Percentiles rank a stretch among this genome's conserved stretches.
Evolutionary conservation across 2,888 invertebrate species (phyloP).

Genomic region (Cerastoderma edule): DNA sequence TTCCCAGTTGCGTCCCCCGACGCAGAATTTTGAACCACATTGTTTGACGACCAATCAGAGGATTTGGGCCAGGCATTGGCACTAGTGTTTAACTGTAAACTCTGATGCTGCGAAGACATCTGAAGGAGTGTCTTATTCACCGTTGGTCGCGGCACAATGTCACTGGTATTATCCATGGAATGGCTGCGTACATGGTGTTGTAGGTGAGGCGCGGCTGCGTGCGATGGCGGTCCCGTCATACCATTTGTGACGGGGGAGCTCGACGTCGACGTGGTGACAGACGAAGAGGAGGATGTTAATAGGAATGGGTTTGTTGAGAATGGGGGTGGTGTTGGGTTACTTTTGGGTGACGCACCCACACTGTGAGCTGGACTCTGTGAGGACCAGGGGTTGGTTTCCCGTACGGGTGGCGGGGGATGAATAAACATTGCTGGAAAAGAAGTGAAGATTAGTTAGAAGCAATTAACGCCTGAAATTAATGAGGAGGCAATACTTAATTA

Average conservation of each 20-base stretch:
- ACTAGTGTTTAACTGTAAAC: conserved; percentile 74
- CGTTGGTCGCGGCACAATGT: conserved; percentile 31
- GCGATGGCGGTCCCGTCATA: conserved; percentile 24
- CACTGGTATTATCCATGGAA: conserved; percentile 75
- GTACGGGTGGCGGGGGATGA: conserved; percentile 58
- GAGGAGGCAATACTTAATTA: neutral
- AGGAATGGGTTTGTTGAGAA: conserved; percentile 70
- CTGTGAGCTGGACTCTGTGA: conserved; percentile 31
- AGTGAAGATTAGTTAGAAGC: conserved; percentile 11
- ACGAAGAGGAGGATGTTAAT: conserved; percentile 39
- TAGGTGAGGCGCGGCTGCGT: conserved; percentile 46
- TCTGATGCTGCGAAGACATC: conserved; percentile 82
- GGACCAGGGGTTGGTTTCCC: conserved; percentile 78
- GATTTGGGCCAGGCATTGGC: conserved; percentile 46
- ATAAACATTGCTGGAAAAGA: conserved; percentile 40
- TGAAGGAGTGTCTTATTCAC: conserved; percentile 73
- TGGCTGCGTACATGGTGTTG: conserved; percentile 78
- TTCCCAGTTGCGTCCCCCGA: conserved; percentile 29
- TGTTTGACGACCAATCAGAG: conserved; percentile 45
- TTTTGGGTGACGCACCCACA: conserved; percentile 27
- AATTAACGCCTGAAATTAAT: conserved; percentile 3
- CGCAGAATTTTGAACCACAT: conserved; percentile 23
- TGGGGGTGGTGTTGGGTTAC: conserved; percentile 40
- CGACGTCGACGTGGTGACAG: conserved; percentile 26
- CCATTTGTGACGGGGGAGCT: conserved; percentile 41